These are phyloP conservation scores for Spinibarbus caldwelli DNA, from an alignment of 2,797 vertebrate genomes.

Conservation along the genomic window DNA sequence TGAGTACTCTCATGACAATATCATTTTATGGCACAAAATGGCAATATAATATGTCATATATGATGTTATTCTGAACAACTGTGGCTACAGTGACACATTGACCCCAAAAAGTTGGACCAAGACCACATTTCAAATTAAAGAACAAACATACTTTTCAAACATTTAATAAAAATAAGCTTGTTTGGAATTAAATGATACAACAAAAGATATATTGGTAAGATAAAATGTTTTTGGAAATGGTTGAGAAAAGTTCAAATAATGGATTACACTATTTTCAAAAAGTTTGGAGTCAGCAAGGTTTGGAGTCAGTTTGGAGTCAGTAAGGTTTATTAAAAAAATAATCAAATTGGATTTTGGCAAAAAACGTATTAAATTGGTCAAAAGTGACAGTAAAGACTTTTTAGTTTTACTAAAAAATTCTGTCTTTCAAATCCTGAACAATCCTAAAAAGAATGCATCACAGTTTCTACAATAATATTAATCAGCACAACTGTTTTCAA, in stretches of 20 bases:
- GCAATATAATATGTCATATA: slow-evolving; percentile 8
- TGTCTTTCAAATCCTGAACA: neutral
- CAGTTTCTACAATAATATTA: neutral
- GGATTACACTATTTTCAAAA: neutral
- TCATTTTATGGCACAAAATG: slow-evolving; percentile 8
- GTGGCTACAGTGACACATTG: neutral
- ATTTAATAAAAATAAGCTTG: neutral
- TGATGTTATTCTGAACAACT: neutral
- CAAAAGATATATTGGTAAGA: neutral
- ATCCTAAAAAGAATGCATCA: neutral
- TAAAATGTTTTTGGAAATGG: neutral
- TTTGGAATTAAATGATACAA: neutral
- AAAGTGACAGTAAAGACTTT: neutral
- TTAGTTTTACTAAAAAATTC: neutral
- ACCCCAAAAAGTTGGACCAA: neutral
- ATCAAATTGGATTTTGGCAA: neutral
- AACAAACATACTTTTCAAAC: neutral
- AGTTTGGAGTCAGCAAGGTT: neutral
- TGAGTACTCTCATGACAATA: neutral
- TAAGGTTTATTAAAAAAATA: neutral
- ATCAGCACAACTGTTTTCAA: neutral
- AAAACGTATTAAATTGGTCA: neutral
- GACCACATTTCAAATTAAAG: neutral
- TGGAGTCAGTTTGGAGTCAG: neutral
- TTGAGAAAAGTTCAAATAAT: neutral